Evolutionary conservation across 2,797 vertebrate genomes (phyloP).

Genomic region (Gymnothorax javanicus): DNA sequence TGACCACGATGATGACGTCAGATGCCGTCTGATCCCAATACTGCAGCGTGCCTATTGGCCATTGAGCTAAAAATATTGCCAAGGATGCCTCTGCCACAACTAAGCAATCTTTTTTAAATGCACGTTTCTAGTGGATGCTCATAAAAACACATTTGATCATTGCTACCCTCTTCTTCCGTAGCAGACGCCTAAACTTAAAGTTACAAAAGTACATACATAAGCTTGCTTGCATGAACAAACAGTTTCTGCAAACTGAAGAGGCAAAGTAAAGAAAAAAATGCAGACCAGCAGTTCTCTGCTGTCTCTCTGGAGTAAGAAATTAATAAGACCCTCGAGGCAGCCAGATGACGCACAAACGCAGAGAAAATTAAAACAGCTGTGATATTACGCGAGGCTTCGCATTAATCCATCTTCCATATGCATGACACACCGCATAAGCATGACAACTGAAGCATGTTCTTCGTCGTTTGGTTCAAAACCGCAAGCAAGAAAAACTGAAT

Average conservation of each 20-base stretch:
- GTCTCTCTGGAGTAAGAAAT: slow-evolving; percentile 46
- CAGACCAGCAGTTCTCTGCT: slow-evolving; percentile 38
- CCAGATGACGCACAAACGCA: slow-evolving; percentile 30
- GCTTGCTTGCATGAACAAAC: not conserved
- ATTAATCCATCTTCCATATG: not conserved
- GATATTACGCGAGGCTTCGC: not conserved
- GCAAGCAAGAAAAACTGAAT: not conserved
- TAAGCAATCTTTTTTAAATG: not conserved
- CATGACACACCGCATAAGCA: slow-evolving; percentile 19
- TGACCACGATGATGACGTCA: no score
- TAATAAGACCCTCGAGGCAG: slow-evolving; percentile 27
- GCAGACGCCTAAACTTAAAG: not conserved
- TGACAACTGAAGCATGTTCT: not conserved
- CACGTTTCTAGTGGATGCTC: not conserved
- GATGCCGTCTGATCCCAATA: no score
- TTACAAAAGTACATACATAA: not conserved
- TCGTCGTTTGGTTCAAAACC: not conserved
- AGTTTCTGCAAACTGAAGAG: slow-evolving; percentile 14
- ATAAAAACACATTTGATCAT: not conserved
- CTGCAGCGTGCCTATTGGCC: no score
- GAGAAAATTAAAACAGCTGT: slow-evolving; percentile 39
- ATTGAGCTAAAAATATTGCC: not conserved
- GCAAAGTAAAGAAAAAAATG: slow-evolving; percentile 39
- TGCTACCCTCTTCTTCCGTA: not conserved
- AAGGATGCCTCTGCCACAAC: not conserved